Conservation (phyloP, 1,140 invertebrate species). For the Bombyx mandarina region DNA sequence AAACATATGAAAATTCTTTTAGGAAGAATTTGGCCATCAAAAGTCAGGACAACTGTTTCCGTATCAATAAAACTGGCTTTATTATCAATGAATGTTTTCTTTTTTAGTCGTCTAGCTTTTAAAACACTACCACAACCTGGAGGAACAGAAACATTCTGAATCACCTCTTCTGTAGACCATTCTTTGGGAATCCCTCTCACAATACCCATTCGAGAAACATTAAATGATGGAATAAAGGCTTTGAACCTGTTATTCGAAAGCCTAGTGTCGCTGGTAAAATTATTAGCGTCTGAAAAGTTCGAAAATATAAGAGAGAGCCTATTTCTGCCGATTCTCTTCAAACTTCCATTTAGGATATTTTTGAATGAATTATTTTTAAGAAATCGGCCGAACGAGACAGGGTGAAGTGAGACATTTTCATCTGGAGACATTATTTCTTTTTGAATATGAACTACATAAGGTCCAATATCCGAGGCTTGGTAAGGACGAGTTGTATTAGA, state of each 20-base stretch:
- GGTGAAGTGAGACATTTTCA: not conserved
- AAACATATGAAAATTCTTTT: not conserved
- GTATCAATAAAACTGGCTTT: not conserved
- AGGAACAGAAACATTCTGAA: not conserved
- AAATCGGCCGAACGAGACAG: not conserved
- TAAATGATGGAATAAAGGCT: not conserved
- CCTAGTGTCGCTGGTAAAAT: not conserved
- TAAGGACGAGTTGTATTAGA: not conserved
- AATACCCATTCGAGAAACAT: conserved; percentile 2
- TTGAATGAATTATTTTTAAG: not conserved
- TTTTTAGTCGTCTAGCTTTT: not conserved
- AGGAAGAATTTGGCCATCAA: conserved; percentile 8
- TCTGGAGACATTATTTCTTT: not conserved
- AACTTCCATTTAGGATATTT: not conserved
- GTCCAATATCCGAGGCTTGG: not conserved
- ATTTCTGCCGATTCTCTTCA: not conserved
- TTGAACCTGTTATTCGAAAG: not conserved
- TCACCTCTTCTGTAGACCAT: conserved; percentile 1
- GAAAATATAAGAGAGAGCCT: not conserved
- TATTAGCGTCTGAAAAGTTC: not conserved
- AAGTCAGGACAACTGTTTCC: conserved; percentile 3
- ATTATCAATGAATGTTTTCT: not conserved
- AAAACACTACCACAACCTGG: not conserved
- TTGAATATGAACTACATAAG: conserved; percentile 1
- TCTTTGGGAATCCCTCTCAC: conserved; percentile 2